Conservation (phyloP, 30 jellyfish, hydroid and myxozoan species). For the Hydractinia echinata region DNA sequence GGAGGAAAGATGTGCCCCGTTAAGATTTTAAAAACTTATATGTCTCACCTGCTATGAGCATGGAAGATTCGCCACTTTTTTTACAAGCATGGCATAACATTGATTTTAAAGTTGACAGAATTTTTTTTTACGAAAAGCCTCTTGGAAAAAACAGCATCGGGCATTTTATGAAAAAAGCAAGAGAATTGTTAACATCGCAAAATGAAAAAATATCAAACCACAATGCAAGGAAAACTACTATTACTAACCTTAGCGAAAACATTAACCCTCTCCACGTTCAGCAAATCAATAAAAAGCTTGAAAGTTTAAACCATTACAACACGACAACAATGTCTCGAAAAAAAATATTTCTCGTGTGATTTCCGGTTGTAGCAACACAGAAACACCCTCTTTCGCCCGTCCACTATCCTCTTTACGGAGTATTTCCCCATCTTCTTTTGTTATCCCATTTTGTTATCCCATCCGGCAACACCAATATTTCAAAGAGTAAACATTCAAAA, state of each 20-base stretch:
- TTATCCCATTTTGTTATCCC: background rate
- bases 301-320: background rate
- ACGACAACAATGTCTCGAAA: background rate
- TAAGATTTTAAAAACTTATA: background rate
- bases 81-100: background rate
- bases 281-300: background rate
- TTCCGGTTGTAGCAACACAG: background rate
- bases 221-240: background rate
- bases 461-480: background rate
- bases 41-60: background rate
- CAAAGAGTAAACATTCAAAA: background rate
- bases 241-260: background rate
- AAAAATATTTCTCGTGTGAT: background rate
- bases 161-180: background rate
- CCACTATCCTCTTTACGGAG: too few relatives aligned
- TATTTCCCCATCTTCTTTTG: background rate
- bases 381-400: background rate
- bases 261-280: background rate
- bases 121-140: background rate
- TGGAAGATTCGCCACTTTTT: background rate
- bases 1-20: too few relatives aligned
- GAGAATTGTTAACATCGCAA: background rate
- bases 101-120: background rate
- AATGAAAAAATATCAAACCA: background rate
- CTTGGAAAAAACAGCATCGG: conserved; percentile 10